Percentiles rank a stretch among this genome's conserved stretches.
These are phyloP conservation scores for Corynorhinus townsendii DNA, from an alignment of 2,113 vertebrate species.

Conservation along the genomic window DNA sequence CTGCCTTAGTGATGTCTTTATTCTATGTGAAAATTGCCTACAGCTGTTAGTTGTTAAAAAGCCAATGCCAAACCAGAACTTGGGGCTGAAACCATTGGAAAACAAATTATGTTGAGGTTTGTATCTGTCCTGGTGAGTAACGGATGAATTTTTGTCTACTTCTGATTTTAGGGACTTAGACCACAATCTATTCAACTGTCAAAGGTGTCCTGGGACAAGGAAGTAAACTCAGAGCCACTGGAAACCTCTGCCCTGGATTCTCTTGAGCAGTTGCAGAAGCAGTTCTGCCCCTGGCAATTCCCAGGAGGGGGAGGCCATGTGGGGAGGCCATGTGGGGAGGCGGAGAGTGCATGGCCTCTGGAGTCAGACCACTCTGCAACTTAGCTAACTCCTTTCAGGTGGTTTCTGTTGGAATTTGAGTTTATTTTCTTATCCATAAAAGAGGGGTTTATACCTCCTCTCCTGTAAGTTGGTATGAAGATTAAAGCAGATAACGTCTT, in stretches of 20 bases:
- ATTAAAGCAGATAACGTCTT: neutral
- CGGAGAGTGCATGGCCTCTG: neutral
- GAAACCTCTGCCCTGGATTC: neutral
- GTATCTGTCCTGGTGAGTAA: conserved; percentile 64
- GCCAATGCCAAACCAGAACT: conserved; percentile 62
- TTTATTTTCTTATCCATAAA: conserved; percentile 11
- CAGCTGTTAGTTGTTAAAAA: conserved; percentile 70
- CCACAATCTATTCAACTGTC: conserved; percentile 46
- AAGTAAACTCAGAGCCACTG: neutral
- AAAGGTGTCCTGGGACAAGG: neutral
- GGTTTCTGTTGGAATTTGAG: neutral
- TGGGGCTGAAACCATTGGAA: conserved; percentile 67
- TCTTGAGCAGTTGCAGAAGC: neutral
- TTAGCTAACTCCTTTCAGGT: neutral
- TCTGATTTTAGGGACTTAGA: conserved; percentile 52
- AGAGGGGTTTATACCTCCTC: neutral
- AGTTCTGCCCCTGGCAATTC: neutral
- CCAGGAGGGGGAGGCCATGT: neutral
- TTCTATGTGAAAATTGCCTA: conserved; percentile 68
- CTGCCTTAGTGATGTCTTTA: conserved; percentile 64
- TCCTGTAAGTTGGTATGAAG: neutral
- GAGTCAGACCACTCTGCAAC: neutral
- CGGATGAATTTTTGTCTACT: conserved; percentile 63
- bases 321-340: neutral
- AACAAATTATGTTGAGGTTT: conserved; percentile 74